phyloP scores from a whole-genome alignment of 2,113 vertebrate species.

The Crotalus helleri region DNA sequence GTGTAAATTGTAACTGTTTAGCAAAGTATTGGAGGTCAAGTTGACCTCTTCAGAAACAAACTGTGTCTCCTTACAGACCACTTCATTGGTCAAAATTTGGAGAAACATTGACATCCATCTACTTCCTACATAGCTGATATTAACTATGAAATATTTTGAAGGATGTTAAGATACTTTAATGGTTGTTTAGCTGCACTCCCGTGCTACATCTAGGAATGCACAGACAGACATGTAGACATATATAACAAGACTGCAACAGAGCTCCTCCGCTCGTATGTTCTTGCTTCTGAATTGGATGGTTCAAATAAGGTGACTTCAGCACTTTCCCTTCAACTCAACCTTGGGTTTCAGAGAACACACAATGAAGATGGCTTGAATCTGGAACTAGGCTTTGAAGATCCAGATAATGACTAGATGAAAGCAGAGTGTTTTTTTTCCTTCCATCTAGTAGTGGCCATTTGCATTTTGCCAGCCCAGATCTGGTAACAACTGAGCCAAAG shows the following conservation, averaged over 20 bases:
- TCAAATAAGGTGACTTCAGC: background rate
- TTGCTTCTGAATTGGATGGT: background rate
- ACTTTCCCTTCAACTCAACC: background rate
- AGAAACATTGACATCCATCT: background rate
- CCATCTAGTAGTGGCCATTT: no score
- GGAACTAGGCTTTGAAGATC: no score
- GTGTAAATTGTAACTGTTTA: background rate
- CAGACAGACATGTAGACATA: background rate
- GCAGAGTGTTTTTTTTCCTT: no score
- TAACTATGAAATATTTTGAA: background rate
- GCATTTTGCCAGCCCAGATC: no score
- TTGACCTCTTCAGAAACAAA: background rate
- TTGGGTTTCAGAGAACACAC: background rate
- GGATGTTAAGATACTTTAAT: background rate
- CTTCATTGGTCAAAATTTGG: background rate
- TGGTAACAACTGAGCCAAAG: no score
- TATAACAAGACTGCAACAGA: background rate
- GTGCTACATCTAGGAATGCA: background rate
- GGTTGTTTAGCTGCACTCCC: background rate
- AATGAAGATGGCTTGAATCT: no score
- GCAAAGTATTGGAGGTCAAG: background rate
- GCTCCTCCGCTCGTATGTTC: background rate
- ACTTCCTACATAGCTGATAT: background rate
- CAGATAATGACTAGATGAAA: no score
- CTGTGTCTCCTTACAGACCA: background rate